Base-by-base conservation (phyloP, 2,888 invertebrate genomes). In the Lithophane semibrunnea region DNA sequence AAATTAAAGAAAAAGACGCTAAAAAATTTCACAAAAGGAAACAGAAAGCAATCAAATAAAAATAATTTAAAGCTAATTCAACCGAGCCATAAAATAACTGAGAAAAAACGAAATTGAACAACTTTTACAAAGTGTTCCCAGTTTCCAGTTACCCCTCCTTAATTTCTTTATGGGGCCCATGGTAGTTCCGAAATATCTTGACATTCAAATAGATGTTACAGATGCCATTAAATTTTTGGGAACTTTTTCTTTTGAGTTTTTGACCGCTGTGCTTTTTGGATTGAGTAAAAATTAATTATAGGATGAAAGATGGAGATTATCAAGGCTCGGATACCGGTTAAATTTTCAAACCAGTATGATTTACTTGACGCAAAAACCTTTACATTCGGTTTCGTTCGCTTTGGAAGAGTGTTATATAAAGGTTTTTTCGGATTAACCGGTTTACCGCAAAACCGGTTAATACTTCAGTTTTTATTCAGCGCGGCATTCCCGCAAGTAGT, bases 81-180 rank as follows among this genome's bases (percentile, higher is more conserved):
- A 69, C 68, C 16, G 52, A 63, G 37, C 37, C 61, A 42, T 54
- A 74, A 72, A 44, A 73, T 65, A 76, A 68, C 70, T 49, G 71
- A 47, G 2, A 29, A 49, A 70, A 70, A 68, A 68, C 65, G 58
- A 85, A 81, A 77, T 85, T 85, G 58, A 65, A 85, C 65, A 77
- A 83, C 71, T 83, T 81, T 77, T 58, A 44, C 56, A 65, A 81
- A 83, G 65, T 64, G 60, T 44, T 56, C 54, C 49, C 52, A 37
- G 60, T 44, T 56, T 49, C 49, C 52, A 37, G 67, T 37, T 68
- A 67, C 49, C 71, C 70, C 61, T 42, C 58, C 49, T 18, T 77
- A 81, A 85, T 81, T 77, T 77, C 65, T 83, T 77, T 85, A 77
- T 49, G 68, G 54, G 47, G 9, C 80, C 66, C 72, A 37, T 76